phyloP scores from a whole-genome alignment of 1,140 invertebrate genomes.

The Drosophila seguyi region DNA sequence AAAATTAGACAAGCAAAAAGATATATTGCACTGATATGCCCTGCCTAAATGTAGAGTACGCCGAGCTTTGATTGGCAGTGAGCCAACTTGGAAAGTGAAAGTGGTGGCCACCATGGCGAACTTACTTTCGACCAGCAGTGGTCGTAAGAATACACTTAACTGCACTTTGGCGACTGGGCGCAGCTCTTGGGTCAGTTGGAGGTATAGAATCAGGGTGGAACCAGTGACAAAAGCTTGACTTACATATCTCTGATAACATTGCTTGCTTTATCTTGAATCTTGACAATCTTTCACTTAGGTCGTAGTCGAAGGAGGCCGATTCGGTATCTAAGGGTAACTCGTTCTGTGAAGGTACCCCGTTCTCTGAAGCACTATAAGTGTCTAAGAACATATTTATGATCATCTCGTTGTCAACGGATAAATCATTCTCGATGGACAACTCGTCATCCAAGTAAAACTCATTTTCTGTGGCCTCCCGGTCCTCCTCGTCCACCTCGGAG shows the following conservation, averaged over 20 bases:
- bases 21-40: neutral
- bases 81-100: constrained; percentile 44
- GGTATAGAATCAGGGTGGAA: neutral
- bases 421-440: neutral
- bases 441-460: neutral
- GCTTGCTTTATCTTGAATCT: neutral
- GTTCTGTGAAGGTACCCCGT: too few relatives aligned
- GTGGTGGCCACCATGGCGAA: constrained; percentile 12
- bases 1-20: too few relatives aligned
- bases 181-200: neutral
- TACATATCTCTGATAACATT: neutral
- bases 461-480: neutral
- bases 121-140: constrained; percentile 24
- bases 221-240: neutral
- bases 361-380: neutral
- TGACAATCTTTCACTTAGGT: neutral
- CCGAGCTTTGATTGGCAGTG: constrained; percentile 31
- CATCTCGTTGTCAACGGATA: neutral
- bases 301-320: neutral
- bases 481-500: neutral
- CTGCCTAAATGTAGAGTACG: constrained; percentile 4
- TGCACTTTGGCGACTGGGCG: neutral
- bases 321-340: neutral
- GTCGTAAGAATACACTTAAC: constrained; percentile 30
- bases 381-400: neutral